Evolutionary conservation across 2,113 vertebrate species (phyloP).

Genomic region (Ophthalmolycus amberensis): DNA sequence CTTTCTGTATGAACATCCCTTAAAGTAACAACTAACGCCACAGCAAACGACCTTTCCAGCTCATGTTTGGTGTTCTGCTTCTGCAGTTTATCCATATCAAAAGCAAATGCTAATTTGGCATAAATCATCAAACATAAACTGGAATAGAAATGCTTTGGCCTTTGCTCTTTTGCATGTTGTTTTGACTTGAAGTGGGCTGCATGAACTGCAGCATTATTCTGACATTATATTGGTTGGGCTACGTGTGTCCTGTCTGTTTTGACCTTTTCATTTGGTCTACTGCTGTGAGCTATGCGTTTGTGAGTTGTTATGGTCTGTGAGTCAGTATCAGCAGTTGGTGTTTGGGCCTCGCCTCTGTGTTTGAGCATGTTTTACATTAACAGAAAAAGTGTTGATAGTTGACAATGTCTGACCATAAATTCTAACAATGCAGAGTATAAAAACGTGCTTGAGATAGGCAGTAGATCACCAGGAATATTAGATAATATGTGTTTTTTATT

Average conservation of each 20-base stretch:
- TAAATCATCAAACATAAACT: constrained; percentile 28
- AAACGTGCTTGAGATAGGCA: neutral
- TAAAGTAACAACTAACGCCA: neutral
- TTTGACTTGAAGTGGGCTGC: constrained; percentile 2
- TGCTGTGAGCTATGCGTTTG: neutral
- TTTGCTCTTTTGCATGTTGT: constrained; percentile 8
- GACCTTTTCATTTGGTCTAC: neutral
- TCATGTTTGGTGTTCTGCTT: constrained; percentile 50
- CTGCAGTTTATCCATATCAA: neutral
- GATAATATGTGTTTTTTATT: neutral
- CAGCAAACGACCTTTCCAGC: constrained; percentile 79
- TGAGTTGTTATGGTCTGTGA: neutral
- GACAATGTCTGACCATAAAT: neutral
- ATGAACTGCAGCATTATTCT: constrained; percentile 22
- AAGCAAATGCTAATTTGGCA: neutral
- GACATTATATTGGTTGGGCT: neutral
- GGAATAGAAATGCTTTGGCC: constrained; percentile 51
- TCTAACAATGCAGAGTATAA: neutral
- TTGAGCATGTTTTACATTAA: constrained; percentile 4
- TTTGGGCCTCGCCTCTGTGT: neutral
- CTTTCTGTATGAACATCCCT: constrained; percentile 72
- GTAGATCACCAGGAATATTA: neutral
- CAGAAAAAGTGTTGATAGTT: neutral
- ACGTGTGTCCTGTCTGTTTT: constrained; percentile 19
- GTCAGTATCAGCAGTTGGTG: neutral